Base-by-base conservation (phyloP, 1,140 invertebrate species). In the Rhagoletis pomonella region DNA sequence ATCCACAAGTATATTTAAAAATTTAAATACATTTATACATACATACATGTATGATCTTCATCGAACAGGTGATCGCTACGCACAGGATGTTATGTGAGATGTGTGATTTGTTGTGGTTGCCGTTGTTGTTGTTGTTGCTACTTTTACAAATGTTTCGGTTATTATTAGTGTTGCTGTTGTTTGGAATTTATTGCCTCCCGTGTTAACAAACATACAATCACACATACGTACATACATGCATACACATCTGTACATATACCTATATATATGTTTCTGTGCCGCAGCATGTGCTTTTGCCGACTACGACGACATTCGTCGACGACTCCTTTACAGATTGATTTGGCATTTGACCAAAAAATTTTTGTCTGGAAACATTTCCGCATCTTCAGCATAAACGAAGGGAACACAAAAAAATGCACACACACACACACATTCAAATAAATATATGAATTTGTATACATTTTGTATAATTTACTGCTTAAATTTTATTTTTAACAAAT, bases 291-390 rank as follows among this genome's bases (percentile, higher is more conserved):
- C 67, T 73, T 73, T 29, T 29, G 29, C 1, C 29, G 29, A 29
- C 29, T 29, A 29, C 29, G 29, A 29, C 29, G 29, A 29, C 29
- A 1, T 29, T 29, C n/a, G 47, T 17, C 19, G 47, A 55, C 73
- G 42, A 19, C 73, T 86, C 44, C 60, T 62, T 86, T 17, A 17
- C 60, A 86, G 58, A 64, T 86, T 86, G 60, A 86, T 64, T 86
- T 86, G 84, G 84, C 84, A 86, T 60, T 86, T 86, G 84, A 86
- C 84, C 84, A 86, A 86, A 86, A 86, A 86, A 81, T 55, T 81
- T 86, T 86, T 86, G 84, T 86, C 84, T 86, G 84, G 84, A 86
- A 86, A 86, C 84, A 86, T 64, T 86, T 86, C 84, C 84, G 84
- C 60, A 86, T 86, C 58, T 86, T 62, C 58, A 44, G 17, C 84